Base-by-base conservation (phyloP, 1,140 invertebrate species). In the Ylistrum balloti region DNA sequence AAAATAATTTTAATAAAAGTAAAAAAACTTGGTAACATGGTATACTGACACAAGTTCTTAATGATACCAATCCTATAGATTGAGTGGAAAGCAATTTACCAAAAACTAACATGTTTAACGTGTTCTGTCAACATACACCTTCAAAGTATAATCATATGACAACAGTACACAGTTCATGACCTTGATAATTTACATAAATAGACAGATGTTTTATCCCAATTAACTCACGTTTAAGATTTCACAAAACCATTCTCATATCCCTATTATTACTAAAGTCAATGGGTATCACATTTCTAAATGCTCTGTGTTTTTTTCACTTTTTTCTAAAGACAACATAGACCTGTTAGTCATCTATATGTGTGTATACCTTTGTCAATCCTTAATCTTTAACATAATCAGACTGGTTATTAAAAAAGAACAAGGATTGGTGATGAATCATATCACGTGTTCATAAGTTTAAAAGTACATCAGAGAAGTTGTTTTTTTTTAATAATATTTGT, bases 121-220 rank as follows among this genome's bases (percentile, higher is more conserved):
- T n/a, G n/a, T n/a, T n/a, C n/a, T n/a, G 2, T 22, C 45, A 48
- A 48, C 20, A 48, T 17, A 48, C 45, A 48, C 45, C 20, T 48
- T 9, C 45, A 38, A 7, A 7, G 35, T 13, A 9, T 45, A 45
- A 45, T 17, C 41, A 45, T 45, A 17, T 45, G 41, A n/a, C 56
- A 74, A 28, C 3, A 74, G 22, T 0, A 15, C 56, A n/a, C 2
- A 74, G 56, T n/a, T 74, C 56, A 74, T 17, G 56, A 74, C 56
- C 56, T 11, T 28, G 13, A 11, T 28, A 74, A 74, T 74, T 74
- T 74, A 74, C 56, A 74, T 74, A 74, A 22, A 74, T n/a, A 74
- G 56, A 74, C 56, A 74, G 56, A n/a, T 74, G 56, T n/a, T 74
- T 74, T 74, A 74, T 74, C n/a, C 22, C 56, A 7, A 28, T 74